A percentile compares a stretch with the other conserved stretches of the same genome.
These are phyloP conservation scores for Eumacrocentrus americanus DNA, from an alignment of 2,888 invertebrate genomes.

Conservation along the genomic window DNA sequence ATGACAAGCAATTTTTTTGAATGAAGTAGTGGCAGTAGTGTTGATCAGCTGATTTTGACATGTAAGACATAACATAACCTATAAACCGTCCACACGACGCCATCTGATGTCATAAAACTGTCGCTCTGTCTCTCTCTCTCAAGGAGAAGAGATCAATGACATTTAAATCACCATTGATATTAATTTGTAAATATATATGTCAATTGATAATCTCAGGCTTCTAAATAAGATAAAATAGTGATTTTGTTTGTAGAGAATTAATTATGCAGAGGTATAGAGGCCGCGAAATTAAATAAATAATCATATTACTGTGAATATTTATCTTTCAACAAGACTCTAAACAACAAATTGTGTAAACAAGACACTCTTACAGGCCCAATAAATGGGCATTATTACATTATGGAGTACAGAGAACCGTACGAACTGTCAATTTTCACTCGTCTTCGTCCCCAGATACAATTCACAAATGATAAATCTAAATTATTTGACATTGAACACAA, in stretches of 20 bases:
- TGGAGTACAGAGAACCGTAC: constrained; percentile 27
- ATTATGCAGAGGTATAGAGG: constrained; percentile 16
- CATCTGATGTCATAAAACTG: too few species aligned
- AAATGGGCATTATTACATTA: constrained; percentile 26
- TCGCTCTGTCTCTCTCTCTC: too few species aligned
- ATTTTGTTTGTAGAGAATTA: too few species aligned
- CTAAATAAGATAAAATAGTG: too few species aligned
- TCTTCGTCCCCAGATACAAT: constrained; percentile 27
- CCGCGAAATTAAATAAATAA: constrained; percentile 30
- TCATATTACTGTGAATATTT: constrained; percentile 51
- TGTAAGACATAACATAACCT: constrained; percentile 39
- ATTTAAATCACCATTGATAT: too few species aligned
- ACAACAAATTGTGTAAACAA: constrained; percentile 55
- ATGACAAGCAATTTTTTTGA: too few species aligned
- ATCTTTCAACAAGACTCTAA: constrained; percentile 54
- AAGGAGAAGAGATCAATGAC: too few species aligned
- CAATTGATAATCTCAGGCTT: too few species aligned
- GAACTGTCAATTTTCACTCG: constrained; percentile 17
- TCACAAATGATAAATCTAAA: not conserved
- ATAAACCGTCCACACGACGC: too few species aligned
- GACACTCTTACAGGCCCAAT: constrained; percentile 46
- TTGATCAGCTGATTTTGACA: constrained; percentile 50
- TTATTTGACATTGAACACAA: not conserved
- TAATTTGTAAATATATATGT: too few species aligned
- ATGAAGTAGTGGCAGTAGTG: too few species aligned